Evolutionary conservation across 2,797 vertebrate species (phyloP).

Genomic region (Spheniscus humboldti): DNA sequence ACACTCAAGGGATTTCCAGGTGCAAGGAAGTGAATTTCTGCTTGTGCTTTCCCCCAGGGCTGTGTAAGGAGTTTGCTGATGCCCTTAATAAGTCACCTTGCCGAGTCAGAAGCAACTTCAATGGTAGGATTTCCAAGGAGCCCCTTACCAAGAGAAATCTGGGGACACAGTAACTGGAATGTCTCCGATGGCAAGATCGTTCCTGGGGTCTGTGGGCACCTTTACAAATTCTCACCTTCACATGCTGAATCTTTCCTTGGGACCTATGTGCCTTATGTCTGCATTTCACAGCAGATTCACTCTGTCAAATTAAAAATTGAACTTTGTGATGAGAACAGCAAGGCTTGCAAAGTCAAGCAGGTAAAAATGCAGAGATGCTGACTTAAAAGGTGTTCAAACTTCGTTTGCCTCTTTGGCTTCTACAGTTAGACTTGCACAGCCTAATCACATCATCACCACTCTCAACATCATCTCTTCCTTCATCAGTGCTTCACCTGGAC

Average conservation of each 20-base stretch:
- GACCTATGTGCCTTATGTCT: accelerated
- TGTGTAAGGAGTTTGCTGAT: background rate
- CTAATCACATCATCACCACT: background rate
- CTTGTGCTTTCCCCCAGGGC: background rate
- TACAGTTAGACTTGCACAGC: background rate
- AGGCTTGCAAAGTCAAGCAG: background rate
- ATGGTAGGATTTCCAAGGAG: background rate
- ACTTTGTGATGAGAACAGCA: background rate
- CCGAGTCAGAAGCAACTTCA: background rate
- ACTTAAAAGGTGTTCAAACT: background rate
- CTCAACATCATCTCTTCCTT: background rate
- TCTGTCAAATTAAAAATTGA: background rate
- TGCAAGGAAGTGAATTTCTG: constrained; percentile 5
- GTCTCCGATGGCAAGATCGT: background rate
- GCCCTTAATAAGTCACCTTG: constrained; percentile 29
- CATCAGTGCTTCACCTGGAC: background rate
- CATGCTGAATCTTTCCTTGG: background rate
- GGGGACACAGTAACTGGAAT: background rate
- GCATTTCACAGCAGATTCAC: background rate
- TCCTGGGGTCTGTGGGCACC: background rate
- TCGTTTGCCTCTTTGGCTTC: background rate
- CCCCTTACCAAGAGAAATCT: background rate
- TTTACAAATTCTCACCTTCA: background rate
- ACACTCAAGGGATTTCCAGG: constrained; percentile 9
- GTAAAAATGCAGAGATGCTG: background rate